Evolutionary conservation across 53 echinoderm and acorn worm species (phyloP), one percentile per base, ranked within the genome.

Genomic region (Stichopus horrens): DNA sequence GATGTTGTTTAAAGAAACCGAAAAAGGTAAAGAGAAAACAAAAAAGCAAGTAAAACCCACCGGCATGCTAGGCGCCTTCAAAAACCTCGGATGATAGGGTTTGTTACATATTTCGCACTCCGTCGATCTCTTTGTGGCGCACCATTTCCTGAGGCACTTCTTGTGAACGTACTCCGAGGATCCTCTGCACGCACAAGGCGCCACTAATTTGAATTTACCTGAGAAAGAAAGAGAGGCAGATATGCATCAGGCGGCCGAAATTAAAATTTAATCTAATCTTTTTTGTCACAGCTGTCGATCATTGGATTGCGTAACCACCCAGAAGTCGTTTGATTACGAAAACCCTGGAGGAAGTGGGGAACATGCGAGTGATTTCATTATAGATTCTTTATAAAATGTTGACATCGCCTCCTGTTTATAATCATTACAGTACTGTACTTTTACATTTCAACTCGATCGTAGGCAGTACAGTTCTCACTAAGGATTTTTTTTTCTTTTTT

Each of bases 91-190:
- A 9, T 95, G 89, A 89, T 95, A 95, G 7, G 93, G 93, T 73
- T 89, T 90, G 89, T 93, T 89, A 80, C 95, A 95, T 66, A 95
- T 93, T 89, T 95, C 95, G 56, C 95, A 95, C 4, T 88, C 90
- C 5, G 86, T 84, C 4, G 93, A 82, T 8, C 92, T 93, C 83
- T 95, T 95, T 59, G 90, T 73, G 77, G 58, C 86, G 22, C 92
- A 91, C 95, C 95, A 95, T 86, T 95, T 95, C 87, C 87, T 87
- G 54, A 95, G 92, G 86, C 95, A 95, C 54, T 88, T 83, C 56
- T 92, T 92, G 82, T 95, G 95, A 13, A 95, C 90, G 74, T 75
- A 93, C 79, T 93, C 86, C 4, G 95, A 92, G 2, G 95, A 95
- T 0, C 95, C 95, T 5, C 87, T 90, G 83, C 95, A 95, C 21